phyloP scores from a whole-genome alignment of 1,140 invertebrate species.

The Drosophila sp. region DNA sequence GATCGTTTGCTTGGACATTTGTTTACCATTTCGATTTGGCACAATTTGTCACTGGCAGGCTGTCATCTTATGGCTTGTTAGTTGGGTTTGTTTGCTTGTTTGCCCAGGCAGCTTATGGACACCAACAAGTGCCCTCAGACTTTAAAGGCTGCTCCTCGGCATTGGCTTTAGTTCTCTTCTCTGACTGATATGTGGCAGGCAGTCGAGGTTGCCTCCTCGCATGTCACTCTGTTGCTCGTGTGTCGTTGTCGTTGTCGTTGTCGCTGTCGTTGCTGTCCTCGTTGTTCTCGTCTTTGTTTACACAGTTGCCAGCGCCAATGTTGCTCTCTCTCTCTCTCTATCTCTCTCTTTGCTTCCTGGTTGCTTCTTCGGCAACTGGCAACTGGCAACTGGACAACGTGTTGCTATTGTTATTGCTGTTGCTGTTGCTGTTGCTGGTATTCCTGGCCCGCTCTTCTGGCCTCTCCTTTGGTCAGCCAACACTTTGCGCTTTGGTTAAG shows the following conservation, averaged over 20 bases:
- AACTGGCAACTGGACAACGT: constrained; percentile 70
- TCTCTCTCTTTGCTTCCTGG: constrained; percentile 40
- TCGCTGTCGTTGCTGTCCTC: constrained; percentile 16
- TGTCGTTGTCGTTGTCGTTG: constrained; percentile 20
- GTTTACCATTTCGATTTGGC: constrained; percentile 82
- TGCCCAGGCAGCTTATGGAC: constrained; percentile 80
- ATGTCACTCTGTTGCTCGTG: constrained; percentile 29
- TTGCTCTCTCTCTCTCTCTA: constrained; percentile 44
- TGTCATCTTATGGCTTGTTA: constrained; percentile 82
- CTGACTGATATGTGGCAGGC: constrained; percentile 67
- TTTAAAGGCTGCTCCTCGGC: constrained; percentile 44
- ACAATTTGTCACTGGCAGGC: constrained; percentile 80
- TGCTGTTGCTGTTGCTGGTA: not conserved
- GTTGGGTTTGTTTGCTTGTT: constrained; percentile 80
- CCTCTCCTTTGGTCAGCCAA: constrained; percentile 13
- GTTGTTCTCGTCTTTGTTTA: constrained; percentile 73
- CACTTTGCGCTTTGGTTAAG: constrained; percentile 61
- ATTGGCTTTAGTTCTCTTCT: constrained; percentile 43
- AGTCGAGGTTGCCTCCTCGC: constrained; percentile 43
- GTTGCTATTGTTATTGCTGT: constrained; percentile 34
- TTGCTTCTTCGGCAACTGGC: constrained; percentile 46
- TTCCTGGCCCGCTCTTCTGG: constrained; percentile 3
- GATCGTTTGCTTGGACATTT: constrained; percentile 56
- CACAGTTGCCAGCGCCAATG: constrained; percentile 57
- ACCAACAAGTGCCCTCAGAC: constrained; percentile 67